These are phyloP conservation scores for Nothocercus julius DNA, from an alignment of 2,113 vertebrate genomes.

Conservation along the genomic window DNA sequence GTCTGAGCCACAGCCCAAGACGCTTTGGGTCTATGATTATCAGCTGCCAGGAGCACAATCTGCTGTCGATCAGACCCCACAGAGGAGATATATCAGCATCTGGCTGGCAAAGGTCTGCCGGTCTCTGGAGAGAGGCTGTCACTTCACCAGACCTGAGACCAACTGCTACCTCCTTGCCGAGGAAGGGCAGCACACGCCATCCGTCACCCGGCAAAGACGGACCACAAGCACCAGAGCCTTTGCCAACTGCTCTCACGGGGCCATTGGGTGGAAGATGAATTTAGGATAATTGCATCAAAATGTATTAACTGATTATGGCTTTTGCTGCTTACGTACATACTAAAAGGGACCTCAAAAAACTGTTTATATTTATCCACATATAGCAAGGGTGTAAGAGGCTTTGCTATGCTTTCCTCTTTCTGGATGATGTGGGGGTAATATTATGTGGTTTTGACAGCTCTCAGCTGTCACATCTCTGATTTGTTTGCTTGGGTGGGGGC, in stretches of 20 bases:
- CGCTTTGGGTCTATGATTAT: rapidly evolving
- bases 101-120: rapidly evolving
- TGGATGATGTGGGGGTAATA: neutral
- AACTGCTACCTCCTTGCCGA: rapidly evolving
- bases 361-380: rapidly evolving
- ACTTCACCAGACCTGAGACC: neutral
- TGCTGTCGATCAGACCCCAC: neutral
- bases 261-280: neutral
- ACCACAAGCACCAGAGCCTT: neutral
- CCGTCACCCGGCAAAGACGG: neutral
- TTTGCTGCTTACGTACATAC: neutral
- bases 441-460: neutral
- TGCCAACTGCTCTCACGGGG: neutral
- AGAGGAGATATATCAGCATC: neutral
- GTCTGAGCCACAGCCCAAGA: neutral
- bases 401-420: neutral
- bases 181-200: rapidly evolving
- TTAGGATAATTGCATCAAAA: neutral
- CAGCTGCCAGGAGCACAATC: neutral
- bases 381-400: rapidly evolving
- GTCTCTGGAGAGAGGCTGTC: neutral
- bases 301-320: neutral
- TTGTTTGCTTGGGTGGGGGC: neutral
- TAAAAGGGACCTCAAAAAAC: neutral
- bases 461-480: neutral